Evolutionary conservation across 2,113 vertebrate genomes (phyloP).

Genomic region (Felis catus): F.catus_Fca126_mat1.0 CM031427.1:37059001-37059500

Average conservation of each 20-base stretch:
- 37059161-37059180: rapidly evolving
- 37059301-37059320: not conserved
- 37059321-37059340: not conserved
- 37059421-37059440: not conserved
- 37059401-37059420: not conserved
- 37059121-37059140: not conserved
- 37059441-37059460: rapidly evolving
- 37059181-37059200: rapidly evolving
- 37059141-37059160: not conserved
- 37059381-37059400: not conserved
- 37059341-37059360: rapidly evolving
- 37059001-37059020: not conserved
- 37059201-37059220: not conserved
- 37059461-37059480: not conserved
- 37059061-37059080: rapidly evolving
- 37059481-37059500: not conserved
- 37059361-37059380: not conserved
- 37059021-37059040: not conserved
- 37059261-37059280: no score
- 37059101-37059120: not conserved
- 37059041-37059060: not conserved
- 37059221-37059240: not conserved
- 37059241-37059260: not conserved
- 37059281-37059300: rapidly evolving
- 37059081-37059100: not conserved